These are phyloP conservation scores for Muschampia plurimacula DNA, from an alignment of 2,888 invertebrate species.

Conservation along the genomic window DNA sequence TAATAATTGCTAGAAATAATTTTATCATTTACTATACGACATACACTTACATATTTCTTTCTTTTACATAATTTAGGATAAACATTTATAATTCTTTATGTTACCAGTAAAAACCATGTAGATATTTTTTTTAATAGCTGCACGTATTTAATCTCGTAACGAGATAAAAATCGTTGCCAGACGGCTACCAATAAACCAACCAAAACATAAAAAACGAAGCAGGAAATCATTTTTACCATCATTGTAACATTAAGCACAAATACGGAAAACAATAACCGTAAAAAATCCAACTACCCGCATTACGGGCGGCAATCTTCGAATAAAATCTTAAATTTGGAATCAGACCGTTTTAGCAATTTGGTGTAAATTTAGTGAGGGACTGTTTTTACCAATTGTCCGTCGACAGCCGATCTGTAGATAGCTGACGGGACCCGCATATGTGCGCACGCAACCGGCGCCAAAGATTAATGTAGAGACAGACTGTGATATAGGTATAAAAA, in stretches of 20 bases:
- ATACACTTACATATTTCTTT: no score
- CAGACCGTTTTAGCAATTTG: slow-evolving; percentile 82
- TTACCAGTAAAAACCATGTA: no score
- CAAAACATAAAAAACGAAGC: slow-evolving; percentile 16
- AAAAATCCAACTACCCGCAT: slow-evolving; percentile 76
- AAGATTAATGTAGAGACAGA: slow-evolving; percentile 47
- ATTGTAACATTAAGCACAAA: slow-evolving; percentile 50
- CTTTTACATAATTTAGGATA: no score
- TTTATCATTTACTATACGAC: no score
- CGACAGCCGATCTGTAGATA: slow-evolving; percentile 73
- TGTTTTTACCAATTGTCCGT: slow-evolving; percentile 81
- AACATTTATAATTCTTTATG: no score
- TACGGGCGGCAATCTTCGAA: slow-evolving; percentile 72
- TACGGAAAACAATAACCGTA: slow-evolving; percentile 55
- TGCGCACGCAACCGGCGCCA: slow-evolving; percentile 73
- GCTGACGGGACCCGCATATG: slow-evolving; percentile 75
- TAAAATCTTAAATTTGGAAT: slow-evolving; percentile 71
- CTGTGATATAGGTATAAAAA: not conserved
- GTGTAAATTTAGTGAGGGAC: slow-evolving; percentile 72
- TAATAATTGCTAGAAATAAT: no score
- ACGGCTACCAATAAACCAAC: not conserved
- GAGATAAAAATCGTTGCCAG: not conserved
- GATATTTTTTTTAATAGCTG: no score
- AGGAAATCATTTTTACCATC: slow-evolving; percentile 38
- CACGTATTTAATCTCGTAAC: not conserved